Percentiles rank a stretch among this genome's conserved stretches.
Evolutionary conservation across 1,140 invertebrate genomes (phyloP).

Genomic region (Drosophila albomicans): DNA sequence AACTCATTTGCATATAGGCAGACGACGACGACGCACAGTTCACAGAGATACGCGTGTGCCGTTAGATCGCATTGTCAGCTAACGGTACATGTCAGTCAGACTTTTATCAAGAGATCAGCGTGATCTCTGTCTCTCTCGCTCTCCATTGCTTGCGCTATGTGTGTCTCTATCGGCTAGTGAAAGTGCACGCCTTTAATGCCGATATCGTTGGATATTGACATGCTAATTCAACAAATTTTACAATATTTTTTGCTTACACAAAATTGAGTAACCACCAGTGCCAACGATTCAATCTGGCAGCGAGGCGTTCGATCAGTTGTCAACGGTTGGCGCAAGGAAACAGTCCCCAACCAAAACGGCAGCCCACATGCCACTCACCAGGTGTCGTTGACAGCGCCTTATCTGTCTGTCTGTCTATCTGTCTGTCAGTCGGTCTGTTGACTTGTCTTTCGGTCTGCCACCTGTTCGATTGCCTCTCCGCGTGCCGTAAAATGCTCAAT

Average conservation of each 20-base stretch:
- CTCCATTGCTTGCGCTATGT: not conserved
- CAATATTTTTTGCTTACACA: conserved; percentile 49
- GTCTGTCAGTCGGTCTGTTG: not conserved
- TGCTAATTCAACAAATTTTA: conserved; percentile 59
- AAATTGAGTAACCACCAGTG: conserved; percentile 56
- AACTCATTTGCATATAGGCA: conserved; percentile 38
- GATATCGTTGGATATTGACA: conserved; percentile 55
- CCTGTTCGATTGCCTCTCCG: not conserved
- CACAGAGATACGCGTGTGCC: conserved; percentile 22
- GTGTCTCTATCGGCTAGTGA: conserved; percentile 47
- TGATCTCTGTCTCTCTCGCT: not conserved
- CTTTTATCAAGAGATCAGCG: conserved; percentile 4
- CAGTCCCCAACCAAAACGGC: conserved; percentile 9
- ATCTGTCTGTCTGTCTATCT: not conserved
- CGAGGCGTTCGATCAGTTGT: conserved; percentile 20
- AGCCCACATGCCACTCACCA: conserved; percentile 24
- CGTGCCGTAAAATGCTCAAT: conserved; percentile 63
- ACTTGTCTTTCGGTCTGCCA: conserved; percentile 3
- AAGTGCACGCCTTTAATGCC: conserved; percentile 53
- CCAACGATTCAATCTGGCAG: conserved; percentile 2
- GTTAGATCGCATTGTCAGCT: conserved; percentile 54
- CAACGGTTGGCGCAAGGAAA: conserved; percentile 30
- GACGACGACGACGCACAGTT: not conserved
- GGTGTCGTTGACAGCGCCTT: conserved; percentile 45
- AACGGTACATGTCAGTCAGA: conserved; percentile 32